Evolutionary conservation across 2,797 vertebrate genomes (phyloP), one percentile per base, ranked within the genome.

Genomic region (Chiroxiphia lanceolata): DNA sequence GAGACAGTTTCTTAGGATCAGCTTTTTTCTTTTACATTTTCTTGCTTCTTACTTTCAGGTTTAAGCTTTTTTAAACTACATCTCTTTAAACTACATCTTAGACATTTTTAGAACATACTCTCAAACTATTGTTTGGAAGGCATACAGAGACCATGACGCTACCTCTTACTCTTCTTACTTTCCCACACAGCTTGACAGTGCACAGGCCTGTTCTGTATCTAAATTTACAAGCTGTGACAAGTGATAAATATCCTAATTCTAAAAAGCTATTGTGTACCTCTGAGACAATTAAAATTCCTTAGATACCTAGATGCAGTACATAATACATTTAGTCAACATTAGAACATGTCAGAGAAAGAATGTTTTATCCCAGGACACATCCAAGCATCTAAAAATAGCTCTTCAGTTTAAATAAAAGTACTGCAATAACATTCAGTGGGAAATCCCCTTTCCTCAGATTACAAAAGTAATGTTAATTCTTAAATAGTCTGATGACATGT

Each of bases 241-340:
- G 80, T 92, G 94, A 96, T 96, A 97, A 96, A 96, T 97, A 96
- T 60, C 60, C 89, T 94, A 83, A 93, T 96, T 97, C 93, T 83
- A 93, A 96, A 78, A 93, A 84, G 84, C 86, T 47, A 45, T 92
- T 90, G 75, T 90, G 60, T 94, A 90, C 94, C 75, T 92, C 67
- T 23, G 68, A 89, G 75, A 95, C 83, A 94, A 89, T 95, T 95
- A 95, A 94, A 96, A 97, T 96, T 95, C 94, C 69, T 89, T 94
- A 95, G 92, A 93, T 97, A 96, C 80, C 84, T 97, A 95, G 77
- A 84, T 91, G 93, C 61, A 89, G 94, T 97, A 97, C 87, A 95
- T 94, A 91, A 96, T 96, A 77, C 84, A 90, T 96, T 97, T 95
- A 96, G 95, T 95, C 91, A 95, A 96, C 96, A 96, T 95, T 94